These are phyloP conservation scores for Epinephelus lanceolatus DNA, from an alignment of 2,113 vertebrate genomes.

Conservation along the genomic window DNA sequence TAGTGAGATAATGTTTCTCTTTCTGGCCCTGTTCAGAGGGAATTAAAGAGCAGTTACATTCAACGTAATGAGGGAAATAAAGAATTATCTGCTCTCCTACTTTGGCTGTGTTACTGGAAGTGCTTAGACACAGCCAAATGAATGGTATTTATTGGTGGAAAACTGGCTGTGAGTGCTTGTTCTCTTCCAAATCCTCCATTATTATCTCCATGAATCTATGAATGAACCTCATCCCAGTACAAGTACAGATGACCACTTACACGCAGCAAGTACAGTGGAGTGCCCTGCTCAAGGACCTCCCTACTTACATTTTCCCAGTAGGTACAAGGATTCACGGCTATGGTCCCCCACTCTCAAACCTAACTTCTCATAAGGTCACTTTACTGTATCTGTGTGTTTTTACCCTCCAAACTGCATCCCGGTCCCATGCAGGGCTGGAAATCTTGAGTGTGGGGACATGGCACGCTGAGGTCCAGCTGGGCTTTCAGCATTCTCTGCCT, in stretches of 20 bases:
- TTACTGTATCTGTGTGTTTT: conserved; percentile 26
- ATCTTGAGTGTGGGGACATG: conserved; percentile 96
- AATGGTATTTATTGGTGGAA: conserved; percentile 28
- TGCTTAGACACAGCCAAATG: neutral
- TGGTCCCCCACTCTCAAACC: neutral
- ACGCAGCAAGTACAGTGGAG: neutral
- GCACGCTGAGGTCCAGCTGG: conserved; percentile 92
- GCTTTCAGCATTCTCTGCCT: conserved; percentile 97
- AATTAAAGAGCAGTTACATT: conserved; percentile 36
- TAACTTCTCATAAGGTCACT: neutral
- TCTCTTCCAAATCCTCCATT: neutral
- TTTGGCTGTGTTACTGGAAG: conserved; percentile 8
- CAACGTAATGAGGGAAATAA: conserved; percentile 5
- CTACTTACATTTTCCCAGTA: neutral
- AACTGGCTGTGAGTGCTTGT: conserved; percentile 8
- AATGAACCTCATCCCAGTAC: neutral
- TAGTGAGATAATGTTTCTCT: neutral
- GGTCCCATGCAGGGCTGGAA: conserved; percentile 97
- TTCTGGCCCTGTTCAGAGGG: neutral
- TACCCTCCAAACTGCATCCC: conserved; percentile 94
- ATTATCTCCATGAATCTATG: neutral
- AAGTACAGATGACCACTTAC: neutral
- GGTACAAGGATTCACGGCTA: neutral
- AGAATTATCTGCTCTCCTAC: conserved; percentile 13
- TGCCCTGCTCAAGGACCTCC: neutral